Base-by-base conservation (phyloP, 1,140 invertebrate species). In the Holcopasites calliopsidis region DNA sequence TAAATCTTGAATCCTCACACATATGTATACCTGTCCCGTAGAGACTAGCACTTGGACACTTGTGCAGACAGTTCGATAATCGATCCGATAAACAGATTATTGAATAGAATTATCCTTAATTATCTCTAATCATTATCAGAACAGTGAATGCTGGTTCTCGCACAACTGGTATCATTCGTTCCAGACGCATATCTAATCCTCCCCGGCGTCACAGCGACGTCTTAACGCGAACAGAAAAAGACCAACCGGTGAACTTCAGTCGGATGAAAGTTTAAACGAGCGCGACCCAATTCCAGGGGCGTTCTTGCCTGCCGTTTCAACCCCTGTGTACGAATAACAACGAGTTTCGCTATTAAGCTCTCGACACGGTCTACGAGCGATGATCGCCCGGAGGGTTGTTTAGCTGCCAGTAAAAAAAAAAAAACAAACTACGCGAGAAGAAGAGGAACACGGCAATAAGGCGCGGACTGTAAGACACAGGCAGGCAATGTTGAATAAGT, bases 311-410 rank as follows among this genome's bases (percentile, higher is more conserved):
- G 74, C 44, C 50, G 47, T 50, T 60, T 65, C 75, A 82, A 49
- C 21, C 26, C 58, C 66, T 52, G 52, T 60, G 49, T 35, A 65
- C 21, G 74, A 82, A 82, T 82, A 77, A 82, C 79, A 82, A 83
- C 49, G 61, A 80, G 58, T 61, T 60, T 70, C 35, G 35, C 49
- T 38, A 68, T 82, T 71, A 82, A 81, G 35, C 47, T 33, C 74
- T 78, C 69, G 38, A 54, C 73, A 28, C 71, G 52, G 49, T 26
- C 21, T 42, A 69, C 49, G 28, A 64, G 82, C 61, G 61, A 74
- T 73, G 73, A 81, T 77, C 49, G 58, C 38, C 42, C 23, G 5
- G 57, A 68, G 80, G 23, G 31, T 35, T 66, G 49, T 35, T 65
- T 38, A 55, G 44, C 44, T 52, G 64, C n/a, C 28, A 44, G 50